A percentile compares a stretch with the other conserved stretches of the same genome.
phyloP scores from a whole-genome alignment of 2,888 invertebrate species.

The Drosophila austrosaltans region DNA sequence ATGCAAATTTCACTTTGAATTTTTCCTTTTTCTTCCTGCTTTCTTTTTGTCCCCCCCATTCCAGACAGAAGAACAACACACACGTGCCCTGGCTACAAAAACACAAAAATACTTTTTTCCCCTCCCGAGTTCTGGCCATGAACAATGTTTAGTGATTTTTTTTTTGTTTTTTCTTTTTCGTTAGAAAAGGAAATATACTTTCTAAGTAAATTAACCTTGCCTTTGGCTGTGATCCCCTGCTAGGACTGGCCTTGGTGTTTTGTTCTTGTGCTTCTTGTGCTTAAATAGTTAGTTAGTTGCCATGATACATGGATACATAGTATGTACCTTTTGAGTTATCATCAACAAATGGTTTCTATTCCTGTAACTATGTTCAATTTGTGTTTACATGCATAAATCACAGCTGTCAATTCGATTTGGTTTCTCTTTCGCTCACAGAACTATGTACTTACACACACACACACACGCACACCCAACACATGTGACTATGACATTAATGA shows the following conservation, averaged over 20 bases:
- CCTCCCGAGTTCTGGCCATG: background rate
- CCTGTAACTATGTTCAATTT: slow-evolving; percentile 44
- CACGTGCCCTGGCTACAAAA: slow-evolving; percentile 34
- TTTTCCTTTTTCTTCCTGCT: slow-evolving; percentile 15
- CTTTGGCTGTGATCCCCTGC: slow-evolving; percentile 1
- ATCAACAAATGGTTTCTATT: slow-evolving; percentile 30
- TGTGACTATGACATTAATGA: slow-evolving; percentile 65
- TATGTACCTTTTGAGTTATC: slow-evolving; percentile 16
- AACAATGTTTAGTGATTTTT: slow-evolving; percentile 11
- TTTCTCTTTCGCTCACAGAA: slow-evolving; percentile 13
- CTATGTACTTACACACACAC: background rate
- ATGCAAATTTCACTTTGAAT: slow-evolving; percentile 52
- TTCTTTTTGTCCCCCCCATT: background rate
- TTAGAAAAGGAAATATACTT: slow-evolving; percentile 11
- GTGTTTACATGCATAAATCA: slow-evolving; percentile 62
- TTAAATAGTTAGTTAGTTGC: slow-evolving; percentile 20
- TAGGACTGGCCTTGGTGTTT: background rate
- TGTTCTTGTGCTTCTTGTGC: background rate
- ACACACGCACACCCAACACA: slow-evolving; percentile 11
- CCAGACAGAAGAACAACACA: background rate
- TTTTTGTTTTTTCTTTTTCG: slow-evolving; percentile 4
- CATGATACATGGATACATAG: slow-evolving; percentile 20
- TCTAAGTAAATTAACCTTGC: slow-evolving; percentile 13
- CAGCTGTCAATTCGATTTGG: slow-evolving; percentile 61
- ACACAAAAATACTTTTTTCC: slow-evolving; percentile 6